Conservation (phyloP, 2,113 vertebrate species). For the Sphyrna mokarran region DNA sequence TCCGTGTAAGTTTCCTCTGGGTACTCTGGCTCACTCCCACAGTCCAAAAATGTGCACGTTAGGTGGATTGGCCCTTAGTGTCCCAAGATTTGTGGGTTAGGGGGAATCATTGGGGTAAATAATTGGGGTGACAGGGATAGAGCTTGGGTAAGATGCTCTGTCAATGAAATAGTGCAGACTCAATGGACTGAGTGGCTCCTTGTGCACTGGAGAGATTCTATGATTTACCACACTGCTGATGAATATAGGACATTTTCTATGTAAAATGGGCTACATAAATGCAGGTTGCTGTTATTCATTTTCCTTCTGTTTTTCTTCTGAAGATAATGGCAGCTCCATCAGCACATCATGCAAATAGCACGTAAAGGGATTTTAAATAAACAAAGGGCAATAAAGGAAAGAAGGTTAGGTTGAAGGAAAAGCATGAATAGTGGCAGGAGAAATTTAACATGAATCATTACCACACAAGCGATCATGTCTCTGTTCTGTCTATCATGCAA, state of each 20-base stretch:
- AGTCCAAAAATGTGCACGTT: too few relatives aligned
- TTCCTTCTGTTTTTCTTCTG: not conserved
- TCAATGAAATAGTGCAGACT: too few relatives aligned
- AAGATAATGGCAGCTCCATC: not conserved
- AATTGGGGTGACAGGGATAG: too few relatives aligned
- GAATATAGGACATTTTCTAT: not conserved
- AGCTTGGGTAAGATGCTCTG: too few relatives aligned
- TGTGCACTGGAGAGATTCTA: too few relatives aligned
- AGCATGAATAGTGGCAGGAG: not conserved
- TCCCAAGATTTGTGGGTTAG: too few relatives aligned
- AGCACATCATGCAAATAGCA: not conserved
- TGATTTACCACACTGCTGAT: not conserved
- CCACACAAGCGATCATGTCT: not conserved
- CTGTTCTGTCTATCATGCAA: not conserved
- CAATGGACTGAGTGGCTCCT: too few relatives aligned
- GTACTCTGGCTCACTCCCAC: too few relatives aligned
- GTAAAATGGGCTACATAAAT: not conserved
- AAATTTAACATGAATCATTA: not conserved
- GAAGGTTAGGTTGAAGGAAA: not conserved
- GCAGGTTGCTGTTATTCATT: not conserved
- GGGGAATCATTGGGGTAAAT: too few relatives aligned
- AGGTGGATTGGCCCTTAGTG: too few relatives aligned
- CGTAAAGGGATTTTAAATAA: not conserved
- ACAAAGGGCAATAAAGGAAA: not conserved
- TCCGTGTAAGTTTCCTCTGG: too few relatives aligned